These are phyloP conservation scores for Daboia siamensis DNA, from an alignment of 2,113 vertebrate species.

Conservation along the genomic window DNA sequence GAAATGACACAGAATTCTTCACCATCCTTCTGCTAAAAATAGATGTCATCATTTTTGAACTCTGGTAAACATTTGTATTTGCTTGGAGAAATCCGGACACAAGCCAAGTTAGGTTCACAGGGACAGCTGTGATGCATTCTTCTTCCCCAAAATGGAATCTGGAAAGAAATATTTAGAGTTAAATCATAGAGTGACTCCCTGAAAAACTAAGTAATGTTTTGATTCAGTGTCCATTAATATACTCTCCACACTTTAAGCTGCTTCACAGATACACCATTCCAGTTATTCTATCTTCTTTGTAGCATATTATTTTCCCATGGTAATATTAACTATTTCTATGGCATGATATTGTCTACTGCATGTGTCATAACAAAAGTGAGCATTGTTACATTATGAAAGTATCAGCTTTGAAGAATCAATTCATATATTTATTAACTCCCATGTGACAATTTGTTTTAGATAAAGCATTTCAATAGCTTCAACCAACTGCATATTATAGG, in stretches of 20 bases:
- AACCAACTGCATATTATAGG: neutral
- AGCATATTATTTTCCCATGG: constrained; percentile 10
- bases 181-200: neutral
- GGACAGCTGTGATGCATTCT: constrained; percentile 88
- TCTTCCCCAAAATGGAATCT: constrained; percentile 87
- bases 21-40: constrained; percentile 52
- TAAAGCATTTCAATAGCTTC: neutral
- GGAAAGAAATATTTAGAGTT: constrained; percentile 27
- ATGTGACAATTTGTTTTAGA: neutral
- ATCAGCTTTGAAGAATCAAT: neutral
- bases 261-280: neutral
- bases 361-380: neutral
- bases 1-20: neutral
- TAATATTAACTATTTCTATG: neutral
- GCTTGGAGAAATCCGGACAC: constrained; percentile 66
- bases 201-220: accelerated
- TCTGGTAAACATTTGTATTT: constrained; percentile 78
- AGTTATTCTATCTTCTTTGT: neutral
- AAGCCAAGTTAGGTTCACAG: constrained; percentile 81
- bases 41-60: constrained; percentile 73
- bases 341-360: neutral
- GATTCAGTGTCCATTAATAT: accelerated
- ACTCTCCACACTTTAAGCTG: neutral
- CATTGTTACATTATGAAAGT: neutral
- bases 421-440: neutral